Conservation (phyloP, 2,888 invertebrate species). For the Eupithecia vulgata region DNA sequence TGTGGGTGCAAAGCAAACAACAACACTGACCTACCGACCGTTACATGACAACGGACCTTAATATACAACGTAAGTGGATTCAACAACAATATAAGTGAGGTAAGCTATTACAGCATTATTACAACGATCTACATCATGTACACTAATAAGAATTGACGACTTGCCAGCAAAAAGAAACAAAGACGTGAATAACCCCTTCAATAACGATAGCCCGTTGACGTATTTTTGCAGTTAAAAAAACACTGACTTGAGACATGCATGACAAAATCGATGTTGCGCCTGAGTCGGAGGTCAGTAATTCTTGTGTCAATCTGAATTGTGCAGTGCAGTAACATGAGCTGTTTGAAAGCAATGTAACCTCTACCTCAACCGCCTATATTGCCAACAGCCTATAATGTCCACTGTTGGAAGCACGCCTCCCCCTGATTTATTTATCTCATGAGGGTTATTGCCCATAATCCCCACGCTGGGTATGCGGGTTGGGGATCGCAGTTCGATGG, state of each 20-base stretch:
- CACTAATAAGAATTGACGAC: neutral
- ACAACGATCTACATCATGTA: neutral
- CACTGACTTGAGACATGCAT: neutral
- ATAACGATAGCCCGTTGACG: neutral
- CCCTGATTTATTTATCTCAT: too few species aligned
- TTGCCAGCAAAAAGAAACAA: conserved; percentile 22
- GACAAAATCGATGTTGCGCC: neutral
- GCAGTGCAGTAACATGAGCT: neutral
- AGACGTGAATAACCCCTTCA: conserved; percentile 9
- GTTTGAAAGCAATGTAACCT: too few species aligned
- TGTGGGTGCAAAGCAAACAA: neutral
- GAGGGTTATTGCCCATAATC: too few species aligned
- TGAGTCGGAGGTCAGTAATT: neutral
- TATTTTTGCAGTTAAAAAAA: neutral
- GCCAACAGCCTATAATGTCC: too few species aligned
- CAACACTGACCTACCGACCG: conserved; percentile 5
- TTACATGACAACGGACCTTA: conserved; percentile 4
- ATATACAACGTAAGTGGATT: neutral
- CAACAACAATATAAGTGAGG: conserved; percentile 14
- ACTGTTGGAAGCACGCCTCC: too few species aligned
- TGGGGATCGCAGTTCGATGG: too few species aligned
- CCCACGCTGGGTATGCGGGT: too few species aligned
- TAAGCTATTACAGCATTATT: conserved; percentile 10
- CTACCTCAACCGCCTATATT: too few species aligned
- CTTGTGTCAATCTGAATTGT: neutral